Conservation (phyloP, 2,797 vertebrate genomes). For the Myripristis murdjan region DNA sequence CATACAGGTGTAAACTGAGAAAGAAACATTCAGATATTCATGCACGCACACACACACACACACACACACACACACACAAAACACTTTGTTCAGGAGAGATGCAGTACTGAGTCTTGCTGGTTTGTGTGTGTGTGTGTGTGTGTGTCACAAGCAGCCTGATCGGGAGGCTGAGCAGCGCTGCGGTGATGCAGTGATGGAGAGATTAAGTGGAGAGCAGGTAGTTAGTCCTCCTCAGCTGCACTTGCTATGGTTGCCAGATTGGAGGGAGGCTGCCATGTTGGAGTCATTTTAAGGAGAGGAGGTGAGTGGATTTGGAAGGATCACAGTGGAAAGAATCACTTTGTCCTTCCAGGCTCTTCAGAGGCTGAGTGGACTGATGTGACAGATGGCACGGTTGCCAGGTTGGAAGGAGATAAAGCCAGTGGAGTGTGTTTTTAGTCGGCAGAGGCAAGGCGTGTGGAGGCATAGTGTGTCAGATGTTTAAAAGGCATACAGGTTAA, state of each 20-base stretch:
- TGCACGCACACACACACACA: no score
- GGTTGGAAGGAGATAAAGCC: conserved; percentile 23
- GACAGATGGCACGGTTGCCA: conserved; percentile 20
- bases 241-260: conserved; percentile 65
- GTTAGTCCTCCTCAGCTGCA: conserved; percentile 42
- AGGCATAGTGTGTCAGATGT: conserved; percentile 21
- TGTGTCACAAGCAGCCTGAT: conserved; percentile 11
- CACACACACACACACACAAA: no score
- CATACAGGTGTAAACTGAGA: no score
- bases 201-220: neutral
- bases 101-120: no score
- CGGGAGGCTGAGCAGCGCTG: conserved; percentile 33
- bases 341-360: conserved; percentile 32
- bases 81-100: no score
- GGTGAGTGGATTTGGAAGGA: conserved; percentile 52
- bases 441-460: neutral
- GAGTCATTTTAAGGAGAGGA: conserved; percentile 45
- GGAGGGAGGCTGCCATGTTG: conserved; percentile 41
- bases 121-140: no score
- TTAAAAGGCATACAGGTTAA: conserved; percentile 24
- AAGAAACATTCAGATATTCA: no score
- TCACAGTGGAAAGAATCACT: conserved; percentile 30
- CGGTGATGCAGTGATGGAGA: conserved; percentile 6
- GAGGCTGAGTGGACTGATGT: conserved; percentile 29
- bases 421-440: conserved; percentile 21